phyloP scores from a whole-genome alignment of 2,113 vertebrate species.

The Elephas maximus region DNA sequence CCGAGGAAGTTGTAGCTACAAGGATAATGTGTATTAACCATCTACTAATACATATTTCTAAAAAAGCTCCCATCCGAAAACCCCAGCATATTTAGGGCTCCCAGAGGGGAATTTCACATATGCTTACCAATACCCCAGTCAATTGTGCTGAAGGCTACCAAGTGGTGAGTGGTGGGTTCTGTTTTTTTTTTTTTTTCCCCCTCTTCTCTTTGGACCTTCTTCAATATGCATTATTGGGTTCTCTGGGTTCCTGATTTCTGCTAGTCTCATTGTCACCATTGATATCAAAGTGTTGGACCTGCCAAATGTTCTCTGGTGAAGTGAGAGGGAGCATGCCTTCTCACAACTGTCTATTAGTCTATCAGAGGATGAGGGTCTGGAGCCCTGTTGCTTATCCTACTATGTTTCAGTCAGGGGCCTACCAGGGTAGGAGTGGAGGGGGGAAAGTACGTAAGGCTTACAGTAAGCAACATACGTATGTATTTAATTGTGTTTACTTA shows the following conservation, averaged over 20 bases:
- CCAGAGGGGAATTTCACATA: not conserved
- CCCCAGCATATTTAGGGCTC: not conserved
- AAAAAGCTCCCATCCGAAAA: constrained; percentile 10
- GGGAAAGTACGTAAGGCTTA: not conserved
- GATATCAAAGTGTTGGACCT: not conserved
- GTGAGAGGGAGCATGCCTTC: not conserved
- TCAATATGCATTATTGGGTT: not conserved
- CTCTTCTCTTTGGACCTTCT: not conserved
- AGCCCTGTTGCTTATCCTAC: not conserved
- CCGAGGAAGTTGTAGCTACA: not conserved
- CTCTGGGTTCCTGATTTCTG: not conserved
- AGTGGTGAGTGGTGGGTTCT: not conserved
- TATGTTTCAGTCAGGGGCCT: not conserved
- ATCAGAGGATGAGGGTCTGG: not conserved
- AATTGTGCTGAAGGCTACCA: not conserved
- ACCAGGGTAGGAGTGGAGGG: not conserved
- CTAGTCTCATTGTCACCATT: not conserved
- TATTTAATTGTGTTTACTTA: too few species aligned
- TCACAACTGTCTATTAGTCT: not conserved
- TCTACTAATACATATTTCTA: constrained; percentile 8
- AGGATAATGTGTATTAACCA: constrained; percentile 16
- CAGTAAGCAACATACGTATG: too few species aligned
- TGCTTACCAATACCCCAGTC: not conserved
- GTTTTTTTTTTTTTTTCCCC: not conserved
- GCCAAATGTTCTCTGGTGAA: not conserved